Base-by-base conservation (phyloP, 1,140 invertebrate genomes). In the Hestina assimilis region DNA sequence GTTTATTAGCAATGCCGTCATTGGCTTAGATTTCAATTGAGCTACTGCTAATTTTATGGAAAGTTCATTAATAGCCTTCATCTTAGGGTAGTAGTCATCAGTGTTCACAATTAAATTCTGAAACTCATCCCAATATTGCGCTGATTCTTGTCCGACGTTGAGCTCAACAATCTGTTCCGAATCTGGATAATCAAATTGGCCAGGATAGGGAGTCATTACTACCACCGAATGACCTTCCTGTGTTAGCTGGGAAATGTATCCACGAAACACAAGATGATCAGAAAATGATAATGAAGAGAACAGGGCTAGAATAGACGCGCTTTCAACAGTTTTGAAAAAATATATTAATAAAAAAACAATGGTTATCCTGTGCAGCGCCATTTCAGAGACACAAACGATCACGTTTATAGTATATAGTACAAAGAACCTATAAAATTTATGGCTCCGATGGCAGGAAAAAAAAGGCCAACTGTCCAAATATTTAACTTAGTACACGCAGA, bases 141-240 rank as follows among this genome's bases (percentile, higher is more conserved):
- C 69, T 1, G 85, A 86, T 35, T 77, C 80, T 43, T 66, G 43
- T 9, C 75, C 72, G 8, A 88, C 83, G 38, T 77, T 78, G 9
- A 88, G 11, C 51, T 85, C 83, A 0, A 81, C 59, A 12, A 88
- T 75, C 21, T 51, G 75, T 40, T 88, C 83, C 3, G 58, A 28
- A 23, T 86, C 80, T 46, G 76, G 80, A 48, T 70, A 68, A 7
- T 60, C 56, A 46, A 79, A 81, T 12, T 83, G 71, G 1, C 85
- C 82, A n/a, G 85, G 85, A 58, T 83, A 88, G 6, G 85, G 74
- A 17, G 85, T 88, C 85, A 88, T 86, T 6, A 86, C 47, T 4
- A 84, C 77, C 3, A 85, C 40, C 6, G 67, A 63, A 42, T 88
- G 82, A 4, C 83, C 83, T 50, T 48, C 69, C 35, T 75, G 74